phyloP scores from a whole-genome alignment of 2,113 vertebrate genomes.

The Rhea pennata region DNA sequence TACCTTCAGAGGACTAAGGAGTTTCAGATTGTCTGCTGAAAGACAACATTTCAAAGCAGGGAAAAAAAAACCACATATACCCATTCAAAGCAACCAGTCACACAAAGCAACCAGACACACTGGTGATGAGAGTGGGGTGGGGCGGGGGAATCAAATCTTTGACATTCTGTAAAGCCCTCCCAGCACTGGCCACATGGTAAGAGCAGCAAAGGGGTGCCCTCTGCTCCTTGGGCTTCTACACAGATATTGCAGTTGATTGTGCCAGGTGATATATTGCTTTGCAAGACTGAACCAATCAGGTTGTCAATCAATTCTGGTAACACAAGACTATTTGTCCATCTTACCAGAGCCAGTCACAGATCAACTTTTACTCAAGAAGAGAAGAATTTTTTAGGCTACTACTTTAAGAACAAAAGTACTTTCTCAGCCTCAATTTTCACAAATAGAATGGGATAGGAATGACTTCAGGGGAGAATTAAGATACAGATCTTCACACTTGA shows the following conservation, averaged over 20 bases:
- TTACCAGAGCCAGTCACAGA: background rate
- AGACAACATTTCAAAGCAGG: conserved; percentile 26
- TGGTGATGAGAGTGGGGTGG: background rate
- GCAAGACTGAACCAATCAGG: background rate
- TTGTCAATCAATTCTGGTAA: background rate
- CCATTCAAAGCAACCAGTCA: background rate
- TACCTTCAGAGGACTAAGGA: background rate
- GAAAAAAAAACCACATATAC: fast-evolving
- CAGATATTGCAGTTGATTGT: background rate
- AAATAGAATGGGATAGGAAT: background rate
- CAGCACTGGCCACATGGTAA: background rate
- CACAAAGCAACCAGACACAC: background rate
- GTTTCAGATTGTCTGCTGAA: background rate
- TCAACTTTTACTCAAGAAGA: background rate
- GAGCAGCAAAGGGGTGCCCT: background rate
- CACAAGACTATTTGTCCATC: background rate
- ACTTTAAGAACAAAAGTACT: background rate
- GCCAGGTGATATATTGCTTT: background rate
- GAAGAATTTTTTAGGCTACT: background rate
- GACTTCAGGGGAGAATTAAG: background rate
- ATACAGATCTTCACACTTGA: background rate
- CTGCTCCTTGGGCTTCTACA: background rate
- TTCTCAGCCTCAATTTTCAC: background rate
- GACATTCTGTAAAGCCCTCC: background rate
- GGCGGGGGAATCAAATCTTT: too few relatives aligned